These are phyloP conservation scores for Drosophila macrospina DNA, from an alignment of 2,888 invertebrate genomes.

Conservation along the genomic window DNA sequence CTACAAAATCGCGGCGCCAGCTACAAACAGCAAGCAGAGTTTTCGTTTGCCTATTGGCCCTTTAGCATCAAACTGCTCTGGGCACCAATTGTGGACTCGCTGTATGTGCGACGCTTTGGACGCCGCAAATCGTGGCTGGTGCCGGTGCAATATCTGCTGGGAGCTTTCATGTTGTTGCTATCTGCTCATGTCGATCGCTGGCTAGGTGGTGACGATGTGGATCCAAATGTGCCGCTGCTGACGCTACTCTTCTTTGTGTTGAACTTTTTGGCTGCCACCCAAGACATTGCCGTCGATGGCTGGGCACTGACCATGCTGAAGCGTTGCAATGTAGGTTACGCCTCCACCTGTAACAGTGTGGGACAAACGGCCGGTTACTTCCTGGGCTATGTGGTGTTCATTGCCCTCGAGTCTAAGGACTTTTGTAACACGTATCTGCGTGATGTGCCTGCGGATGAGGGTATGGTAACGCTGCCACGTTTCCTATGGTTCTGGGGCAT, in stretches of 20 bases:
- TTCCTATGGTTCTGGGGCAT: slow-evolving; percentile 98
- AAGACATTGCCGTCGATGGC: slow-evolving; percentile 99
- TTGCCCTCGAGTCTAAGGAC: slow-evolving; percentile 97
- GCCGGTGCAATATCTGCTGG: slow-evolving; percentile 96
- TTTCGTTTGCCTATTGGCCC: slow-evolving; percentile 97
- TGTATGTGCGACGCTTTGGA: slow-evolving; percentile 94
- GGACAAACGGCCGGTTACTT: slow-evolving; percentile 99
- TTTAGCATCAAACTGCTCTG: slow-evolving; percentile 96
- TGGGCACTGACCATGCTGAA: slow-evolving; percentile 99
- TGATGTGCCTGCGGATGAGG: slow-evolving; percentile 89
- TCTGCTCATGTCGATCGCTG: slow-evolving; percentile 91
- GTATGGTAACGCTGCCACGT: slow-evolving; percentile 90
- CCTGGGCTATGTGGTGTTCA: slow-evolving; percentile 97
- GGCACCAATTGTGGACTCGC: slow-evolving; percentile 99
- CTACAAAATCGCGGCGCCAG: slow-evolving; percentile 96
- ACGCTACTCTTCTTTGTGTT: slow-evolving; percentile 95
- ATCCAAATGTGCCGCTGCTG: slow-evolving; percentile 91
- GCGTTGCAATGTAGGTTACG: slow-evolving; percentile 98
- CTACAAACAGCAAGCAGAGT: slow-evolving; percentile 97
- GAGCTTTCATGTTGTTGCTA: slow-evolving; percentile 94
- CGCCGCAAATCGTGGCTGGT: slow-evolving; percentile 98
- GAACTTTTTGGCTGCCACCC: slow-evolving; percentile 98
- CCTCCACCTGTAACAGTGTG: slow-evolving; percentile 99
- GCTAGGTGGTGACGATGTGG: slow-evolving; percentile 88
- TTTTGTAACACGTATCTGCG: slow-evolving; percentile 98